phyloP scores from a whole-genome alignment of 2,888 invertebrate genomes.

The Tetrapedia diversipes region DNA sequence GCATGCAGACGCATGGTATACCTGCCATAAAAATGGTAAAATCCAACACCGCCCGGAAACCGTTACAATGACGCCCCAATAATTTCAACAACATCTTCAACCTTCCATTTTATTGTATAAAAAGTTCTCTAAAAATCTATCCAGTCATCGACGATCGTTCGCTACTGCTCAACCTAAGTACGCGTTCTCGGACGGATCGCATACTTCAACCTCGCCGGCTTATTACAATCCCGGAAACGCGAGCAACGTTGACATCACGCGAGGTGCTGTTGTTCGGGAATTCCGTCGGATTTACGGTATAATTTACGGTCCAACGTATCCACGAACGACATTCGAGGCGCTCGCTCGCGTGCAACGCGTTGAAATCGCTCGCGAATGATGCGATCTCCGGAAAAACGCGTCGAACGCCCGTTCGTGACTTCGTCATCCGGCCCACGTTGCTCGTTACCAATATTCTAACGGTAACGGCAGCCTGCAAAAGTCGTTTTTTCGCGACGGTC shows the following conservation, averaged over 20 bases:
- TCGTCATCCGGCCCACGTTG: neutral
- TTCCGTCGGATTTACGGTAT: slow-evolving; percentile 21
- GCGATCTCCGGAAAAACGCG: neutral
- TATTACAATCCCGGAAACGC: slow-evolving; percentile 39
- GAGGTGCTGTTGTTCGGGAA: neutral
- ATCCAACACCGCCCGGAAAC: neutral
- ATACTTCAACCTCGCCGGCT: neutral
- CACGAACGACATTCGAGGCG: neutral
- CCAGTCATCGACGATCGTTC: slow-evolving; percentile 3
- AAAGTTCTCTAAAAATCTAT: neutral
- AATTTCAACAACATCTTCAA: neutral
- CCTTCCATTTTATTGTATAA: neutral
- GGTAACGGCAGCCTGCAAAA: slow-evolving; percentile 42
- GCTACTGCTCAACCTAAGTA: neutral
- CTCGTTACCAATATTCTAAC: slow-evolving; percentile 1
- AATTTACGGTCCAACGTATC: neutral
- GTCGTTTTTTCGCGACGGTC: slow-evolving; percentile 33
- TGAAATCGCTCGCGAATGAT: neutral
- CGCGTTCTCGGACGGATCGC: slow-evolving; percentile 4
- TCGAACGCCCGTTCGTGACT: slow-evolving; percentile 20
- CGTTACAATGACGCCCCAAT: neutral
- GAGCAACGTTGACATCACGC: slow-evolving; percentile 38
- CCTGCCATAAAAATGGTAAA: neutral
- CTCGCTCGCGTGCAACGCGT: slow-evolving; percentile 31
- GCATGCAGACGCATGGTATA: neutral